Conservation (phyloP, 2,888 invertebrate genomes). For the Phania funesta region DNA sequence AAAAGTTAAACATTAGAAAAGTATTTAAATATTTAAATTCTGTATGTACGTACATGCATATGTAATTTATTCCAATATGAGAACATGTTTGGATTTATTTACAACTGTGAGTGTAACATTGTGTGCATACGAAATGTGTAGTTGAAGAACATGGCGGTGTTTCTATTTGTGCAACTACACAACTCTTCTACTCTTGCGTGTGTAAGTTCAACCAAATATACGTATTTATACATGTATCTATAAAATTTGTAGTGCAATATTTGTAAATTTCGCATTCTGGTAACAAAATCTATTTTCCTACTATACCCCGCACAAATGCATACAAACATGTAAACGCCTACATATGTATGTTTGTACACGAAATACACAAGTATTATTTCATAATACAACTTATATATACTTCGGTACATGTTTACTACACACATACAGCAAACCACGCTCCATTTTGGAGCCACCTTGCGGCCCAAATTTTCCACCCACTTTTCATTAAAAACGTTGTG, state of each 20-base stretch:
- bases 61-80: not conserved
- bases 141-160: slow-evolving; percentile 13
- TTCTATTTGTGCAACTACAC: too few relatives aligned
- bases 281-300: slow-evolving; percentile 39
- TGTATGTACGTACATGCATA: too few relatives aligned
- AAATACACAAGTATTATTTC: slow-evolving; percentile 17
- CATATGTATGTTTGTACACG: not conserved
- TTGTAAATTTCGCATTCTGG: slow-evolving; percentile 39
- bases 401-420: not conserved
- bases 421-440: not conserved
- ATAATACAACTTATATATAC: slow-evolving; percentile 22
- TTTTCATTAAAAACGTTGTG: too few relatives aligned
- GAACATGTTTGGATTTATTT: not conserved
- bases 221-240: slow-evolving; percentile 1
- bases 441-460: slow-evolving; percentile 13
- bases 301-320: too few relatives aligned
- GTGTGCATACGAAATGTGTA: too few relatives aligned
- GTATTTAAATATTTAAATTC: too few relatives aligned
- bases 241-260: slow-evolving; percentile 9
- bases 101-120: not conserved
- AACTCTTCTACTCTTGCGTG: too few relatives aligned
- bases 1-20: too few relatives aligned
- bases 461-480: slow-evolving; percentile 20
- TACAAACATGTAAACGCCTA: not conserved
- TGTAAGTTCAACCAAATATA: slow-evolving; percentile 24